These are phyloP conservation scores for Spodoptera litura DNA, from an alignment of 1,140 invertebrate genomes.

Conservation along the genomic window DNA sequence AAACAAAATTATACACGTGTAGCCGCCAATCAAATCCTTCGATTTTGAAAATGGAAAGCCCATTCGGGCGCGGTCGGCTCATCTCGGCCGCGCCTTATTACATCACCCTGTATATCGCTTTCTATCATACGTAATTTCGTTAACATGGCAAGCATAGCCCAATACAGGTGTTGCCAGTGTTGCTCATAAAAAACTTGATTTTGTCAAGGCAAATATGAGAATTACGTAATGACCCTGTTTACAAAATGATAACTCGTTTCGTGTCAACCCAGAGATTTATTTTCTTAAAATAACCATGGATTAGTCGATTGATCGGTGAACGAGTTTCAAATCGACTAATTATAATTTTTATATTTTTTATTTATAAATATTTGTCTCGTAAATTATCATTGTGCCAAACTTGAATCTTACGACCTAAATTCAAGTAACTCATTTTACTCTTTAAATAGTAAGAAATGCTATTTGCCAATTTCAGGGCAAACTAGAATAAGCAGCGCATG, in stretches of 20 bases:
- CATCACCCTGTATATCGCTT: slow-evolving; percentile 53
- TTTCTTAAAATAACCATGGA: not conserved
- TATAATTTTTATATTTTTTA: not conserved
- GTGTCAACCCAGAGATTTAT: slow-evolving; percentile 5
- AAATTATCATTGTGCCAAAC: not conserved
- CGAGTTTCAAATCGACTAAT: not conserved
- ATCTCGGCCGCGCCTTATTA: slow-evolving; percentile 49
- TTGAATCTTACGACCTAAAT: not conserved
- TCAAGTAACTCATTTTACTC: not conserved
- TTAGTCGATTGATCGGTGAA: not conserved
- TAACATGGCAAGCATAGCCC: slow-evolving; percentile 10
- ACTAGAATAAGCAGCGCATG: not conserved
- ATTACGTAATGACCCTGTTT: slow-evolving; percentile 24
- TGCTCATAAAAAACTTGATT: slow-evolving; percentile 32
- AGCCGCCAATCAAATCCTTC: slow-evolving; percentile 40
- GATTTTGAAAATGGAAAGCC: slow-evolving; percentile 49
- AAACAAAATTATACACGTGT: slow-evolving; percentile 3
- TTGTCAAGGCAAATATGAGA: slow-evolving; percentile 24
- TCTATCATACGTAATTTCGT: slow-evolving; percentile 56
- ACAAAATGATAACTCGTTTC: slow-evolving; percentile 2
- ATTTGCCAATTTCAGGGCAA: not conserved
- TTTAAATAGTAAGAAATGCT: not conserved
- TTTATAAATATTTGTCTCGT: not conserved
- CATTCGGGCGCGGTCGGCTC: slow-evolving; percentile 40
- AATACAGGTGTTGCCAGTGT: slow-evolving; percentile 17